Conservation (phyloP, 37 sponge, comb jelly and placozoan genomes). For the Axinella damicornis region DNA sequence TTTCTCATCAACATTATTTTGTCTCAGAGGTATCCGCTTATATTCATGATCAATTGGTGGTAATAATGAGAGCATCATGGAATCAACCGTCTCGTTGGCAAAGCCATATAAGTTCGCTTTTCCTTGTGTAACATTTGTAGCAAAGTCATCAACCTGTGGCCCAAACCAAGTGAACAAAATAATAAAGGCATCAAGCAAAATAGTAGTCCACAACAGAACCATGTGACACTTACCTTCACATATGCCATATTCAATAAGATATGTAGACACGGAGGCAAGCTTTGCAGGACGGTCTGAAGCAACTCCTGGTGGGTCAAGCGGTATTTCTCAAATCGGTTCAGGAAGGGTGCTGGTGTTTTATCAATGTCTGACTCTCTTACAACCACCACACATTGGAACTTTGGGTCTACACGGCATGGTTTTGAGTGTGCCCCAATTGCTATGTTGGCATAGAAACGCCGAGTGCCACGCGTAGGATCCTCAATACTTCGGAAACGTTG, state of each 20-base stretch:
- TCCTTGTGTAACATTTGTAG: neutral
- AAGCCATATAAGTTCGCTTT: conserved; percentile 23
- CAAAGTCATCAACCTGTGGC: neutral
- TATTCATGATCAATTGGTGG: conserved; percentile 26
- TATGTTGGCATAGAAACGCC: conserved; percentile 63
- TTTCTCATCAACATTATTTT: neutral
- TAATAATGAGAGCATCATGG: conserved; percentile 55
- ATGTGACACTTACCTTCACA: conserved; percentile 14
- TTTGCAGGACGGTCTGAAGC: conserved; percentile 8
- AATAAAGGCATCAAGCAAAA: neutral
- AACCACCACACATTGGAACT: conserved; percentile 67
- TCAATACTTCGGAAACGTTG: conserved; percentile 37
- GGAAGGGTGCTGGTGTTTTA: conserved; percentile 62
- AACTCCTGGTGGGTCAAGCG: conserved; percentile 49
- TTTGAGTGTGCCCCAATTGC: conserved; percentile 65
- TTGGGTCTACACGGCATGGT: conserved; percentile 59
- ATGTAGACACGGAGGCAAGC: conserved; percentile 16
- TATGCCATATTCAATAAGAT: neutral
- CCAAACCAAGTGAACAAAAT: neutral
- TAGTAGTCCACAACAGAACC: no score
- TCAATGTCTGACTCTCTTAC: conserved; percentile 51
- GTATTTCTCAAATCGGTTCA: conserved; percentile 80
- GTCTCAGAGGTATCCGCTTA: neutral
- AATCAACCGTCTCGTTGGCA: conserved; percentile 49
- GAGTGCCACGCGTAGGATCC: conserved; percentile 28